These are phyloP conservation scores for Coreoperca whiteheadi DNA, from an alignment of 2,113 vertebrate genomes.

Conservation along the genomic window DNA sequence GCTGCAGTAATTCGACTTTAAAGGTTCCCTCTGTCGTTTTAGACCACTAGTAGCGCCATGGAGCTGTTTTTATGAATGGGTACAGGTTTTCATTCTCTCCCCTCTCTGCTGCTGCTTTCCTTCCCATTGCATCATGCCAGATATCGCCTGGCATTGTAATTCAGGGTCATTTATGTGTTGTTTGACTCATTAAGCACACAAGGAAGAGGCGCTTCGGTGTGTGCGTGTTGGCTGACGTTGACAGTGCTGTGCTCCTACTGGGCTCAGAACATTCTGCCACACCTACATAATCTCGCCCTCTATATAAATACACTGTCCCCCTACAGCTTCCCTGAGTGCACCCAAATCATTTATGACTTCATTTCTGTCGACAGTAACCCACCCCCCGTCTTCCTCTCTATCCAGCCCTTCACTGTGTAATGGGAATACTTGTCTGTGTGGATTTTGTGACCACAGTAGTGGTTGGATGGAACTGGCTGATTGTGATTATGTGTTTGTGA, in stretches of 20 bases:
- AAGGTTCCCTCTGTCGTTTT: background rate
- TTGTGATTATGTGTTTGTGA: constrained; percentile 38
- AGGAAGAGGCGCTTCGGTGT: background rate
- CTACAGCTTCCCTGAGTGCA: constrained; percentile 1
- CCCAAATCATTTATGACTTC: constrained; percentile 25
- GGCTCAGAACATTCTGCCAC: background rate
- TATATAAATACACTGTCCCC: background rate
- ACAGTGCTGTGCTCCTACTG: background rate
- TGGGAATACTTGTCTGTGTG: constrained; percentile 20
- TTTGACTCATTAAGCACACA: constrained; percentile 27
- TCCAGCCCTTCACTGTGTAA: background rate
- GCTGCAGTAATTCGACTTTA: background rate
- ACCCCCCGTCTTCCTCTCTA: background rate
- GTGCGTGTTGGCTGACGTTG: background rate
- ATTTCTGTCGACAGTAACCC: background rate
- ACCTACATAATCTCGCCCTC: background rate
- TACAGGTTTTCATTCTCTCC: background rate
- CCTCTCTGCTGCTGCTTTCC: constrained; percentile 16
- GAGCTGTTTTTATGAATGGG: background rate
- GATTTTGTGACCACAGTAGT: background rate
- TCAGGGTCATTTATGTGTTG: constrained; percentile 31
- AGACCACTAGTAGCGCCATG: background rate
- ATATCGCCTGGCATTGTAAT: constrained; percentile 17
- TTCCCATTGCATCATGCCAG: constrained; percentile 27
- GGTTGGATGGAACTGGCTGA: constrained; percentile 5